phyloP scores from a whole-genome alignment of 1,140 invertebrate genomes.

The Branchinecta lynchi region DNA sequence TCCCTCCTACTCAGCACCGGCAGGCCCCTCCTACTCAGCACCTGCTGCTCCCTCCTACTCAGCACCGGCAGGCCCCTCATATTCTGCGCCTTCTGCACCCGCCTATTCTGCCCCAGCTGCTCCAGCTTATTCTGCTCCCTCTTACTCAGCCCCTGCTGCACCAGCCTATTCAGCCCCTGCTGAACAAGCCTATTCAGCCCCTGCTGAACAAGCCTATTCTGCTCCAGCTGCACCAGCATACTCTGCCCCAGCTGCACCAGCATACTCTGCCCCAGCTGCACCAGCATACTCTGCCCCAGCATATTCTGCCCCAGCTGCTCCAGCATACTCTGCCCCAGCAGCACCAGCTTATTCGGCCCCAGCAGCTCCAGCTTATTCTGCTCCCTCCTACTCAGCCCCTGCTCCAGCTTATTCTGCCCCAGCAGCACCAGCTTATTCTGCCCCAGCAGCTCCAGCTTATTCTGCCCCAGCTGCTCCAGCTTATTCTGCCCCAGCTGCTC shows the following conservation, averaged over 20 bases:
- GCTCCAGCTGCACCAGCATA: conserved; percentile 4
- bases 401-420: conserved; percentile 14
- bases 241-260: background rate
- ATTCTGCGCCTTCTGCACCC: background rate
- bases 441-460: conserved; percentile 10
- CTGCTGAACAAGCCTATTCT: background rate
- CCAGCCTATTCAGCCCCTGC: background rate
- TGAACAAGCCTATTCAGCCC: background rate
- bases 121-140: background rate
- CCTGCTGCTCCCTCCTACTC: conserved; percentile 16
- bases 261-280: background rate
- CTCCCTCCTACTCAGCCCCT: background rate
- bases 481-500: conserved; percentile 16
- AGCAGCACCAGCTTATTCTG: conserved; percentile 4
- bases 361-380: background rate
- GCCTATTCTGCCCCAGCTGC: conserved; percentile 12
- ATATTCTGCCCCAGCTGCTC: conserved; percentile 15
- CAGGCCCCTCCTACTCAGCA: conserved; percentile 3
- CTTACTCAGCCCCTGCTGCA: background rate
- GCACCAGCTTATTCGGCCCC: conserved; percentile 14
- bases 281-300: conserved; percentile 10
- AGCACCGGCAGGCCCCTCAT: conserved; percentile 11
- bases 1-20: background rate
- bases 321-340: conserved; percentile 13
- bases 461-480: conserved; percentile 13